phyloP scores from a whole-genome alignment of 1,140 invertebrate species.

The Phymastichus coffea region DNA sequence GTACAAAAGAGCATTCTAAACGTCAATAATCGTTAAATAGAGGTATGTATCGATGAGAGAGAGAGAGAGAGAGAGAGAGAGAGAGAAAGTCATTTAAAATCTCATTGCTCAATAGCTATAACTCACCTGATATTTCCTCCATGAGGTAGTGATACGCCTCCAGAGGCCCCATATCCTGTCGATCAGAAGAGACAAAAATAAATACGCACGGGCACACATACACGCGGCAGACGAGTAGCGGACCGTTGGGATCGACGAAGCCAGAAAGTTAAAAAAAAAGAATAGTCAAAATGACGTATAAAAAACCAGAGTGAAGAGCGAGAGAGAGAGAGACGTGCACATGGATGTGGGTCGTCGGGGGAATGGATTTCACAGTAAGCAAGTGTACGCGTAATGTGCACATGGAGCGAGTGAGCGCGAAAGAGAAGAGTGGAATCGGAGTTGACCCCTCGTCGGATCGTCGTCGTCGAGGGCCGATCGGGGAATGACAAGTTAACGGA shows the following conservation, averaged over 20 bases:
- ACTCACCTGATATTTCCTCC: conserved; percentile 46
- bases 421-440: conserved; percentile 16
- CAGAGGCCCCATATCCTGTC: conserved; percentile 38
- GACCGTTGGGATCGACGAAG: too few species aligned
- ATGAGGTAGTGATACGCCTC: conserved; percentile 44
- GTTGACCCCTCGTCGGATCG: conserved; percentile 19
- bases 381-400: too few species aligned
- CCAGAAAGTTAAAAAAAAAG: background rate
- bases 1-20: too few species aligned
- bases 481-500: conserved; percentile 34
- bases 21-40: too few species aligned
- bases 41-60: too few species aligned
- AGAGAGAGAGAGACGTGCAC: too few species aligned
- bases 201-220: conserved; percentile 4
- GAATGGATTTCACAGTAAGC: too few species aligned
- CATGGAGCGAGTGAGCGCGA: background rate
- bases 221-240: too few species aligned
- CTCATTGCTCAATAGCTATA: too few species aligned
- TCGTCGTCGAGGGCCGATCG: conserved; percentile 24
- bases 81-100: too few species aligned
- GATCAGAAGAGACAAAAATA: conserved; percentile 19
- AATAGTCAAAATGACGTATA: background rate
- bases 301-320: background rate
- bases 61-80: too few species aligned
- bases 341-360: too few species aligned